Evolutionary conservation across 2,113 vertebrate genomes (phyloP).

Genomic region (Chloroceryle aenea): DNA sequence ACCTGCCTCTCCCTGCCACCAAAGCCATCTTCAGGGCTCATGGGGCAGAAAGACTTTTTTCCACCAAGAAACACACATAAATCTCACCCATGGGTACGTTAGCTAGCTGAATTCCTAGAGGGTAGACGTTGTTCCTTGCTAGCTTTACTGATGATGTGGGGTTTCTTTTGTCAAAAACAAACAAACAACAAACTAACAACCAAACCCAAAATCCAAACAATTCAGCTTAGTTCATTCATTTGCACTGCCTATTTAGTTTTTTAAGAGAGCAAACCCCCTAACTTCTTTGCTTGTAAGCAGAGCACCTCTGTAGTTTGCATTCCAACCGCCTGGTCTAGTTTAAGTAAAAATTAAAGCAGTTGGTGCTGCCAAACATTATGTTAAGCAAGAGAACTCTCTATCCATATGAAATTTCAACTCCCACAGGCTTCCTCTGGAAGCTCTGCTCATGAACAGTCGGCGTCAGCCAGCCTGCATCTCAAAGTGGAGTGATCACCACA

Average conservation of each 20-base stretch:
- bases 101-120: background rate
- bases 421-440: background rate
- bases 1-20: background rate
- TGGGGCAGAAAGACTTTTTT: background rate
- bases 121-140: background rate
- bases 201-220: too few species aligned
- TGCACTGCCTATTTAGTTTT: background rate
- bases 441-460: background rate
- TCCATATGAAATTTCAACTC: background rate
- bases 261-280: background rate
- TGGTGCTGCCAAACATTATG: background rate
- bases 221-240: background rate
- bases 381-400: background rate
- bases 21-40: background rate
- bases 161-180: too few species aligned
- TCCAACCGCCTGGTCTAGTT: background rate
- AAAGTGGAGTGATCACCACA: background rate
- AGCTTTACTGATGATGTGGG: background rate
- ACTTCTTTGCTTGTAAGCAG: background rate
- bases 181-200: too few species aligned
- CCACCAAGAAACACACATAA: background rate
- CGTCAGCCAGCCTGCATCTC: background rate
- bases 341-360: background rate
- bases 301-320: background rate
- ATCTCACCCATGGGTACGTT: fast-evolving